phyloP scores from a whole-genome alignment of 2,888 invertebrate species.

The Chrysolina americana region DNA sequence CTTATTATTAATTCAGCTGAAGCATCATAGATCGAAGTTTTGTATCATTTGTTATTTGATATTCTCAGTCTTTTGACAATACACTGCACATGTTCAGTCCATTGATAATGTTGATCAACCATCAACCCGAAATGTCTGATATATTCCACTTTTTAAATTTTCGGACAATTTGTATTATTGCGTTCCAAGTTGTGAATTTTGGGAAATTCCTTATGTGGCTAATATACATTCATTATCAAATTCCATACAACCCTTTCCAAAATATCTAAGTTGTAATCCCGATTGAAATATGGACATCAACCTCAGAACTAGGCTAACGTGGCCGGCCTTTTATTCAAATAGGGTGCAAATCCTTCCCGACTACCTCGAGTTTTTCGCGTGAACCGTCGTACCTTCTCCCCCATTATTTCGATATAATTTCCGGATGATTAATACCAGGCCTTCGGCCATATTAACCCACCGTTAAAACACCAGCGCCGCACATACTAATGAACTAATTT shows the following conservation, averaged over 20 bases:
- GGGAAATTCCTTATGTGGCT: too few species aligned
- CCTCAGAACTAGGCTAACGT: not conserved
- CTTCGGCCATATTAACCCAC: constrained; percentile 52
- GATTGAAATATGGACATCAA: not conserved
- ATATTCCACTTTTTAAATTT: too few species aligned
- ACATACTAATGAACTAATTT: constrained; percentile 65
- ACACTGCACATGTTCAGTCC: too few species aligned
- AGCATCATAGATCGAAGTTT: too few species aligned
- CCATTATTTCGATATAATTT: constrained; percentile 52
- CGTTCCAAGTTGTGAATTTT: too few species aligned
- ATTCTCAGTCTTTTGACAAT: too few species aligned
- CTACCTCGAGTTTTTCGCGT: constrained; percentile 33
- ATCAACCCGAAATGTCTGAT: too few species aligned
- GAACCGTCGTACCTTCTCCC: constrained; percentile 36
- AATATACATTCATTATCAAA: not conserved
- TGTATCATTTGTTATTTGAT: too few species aligned
- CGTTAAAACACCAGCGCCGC: constrained; percentile 49
- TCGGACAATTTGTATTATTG: too few species aligned
- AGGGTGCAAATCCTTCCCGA: constrained; percentile 27
- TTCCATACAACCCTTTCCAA: not conserved
- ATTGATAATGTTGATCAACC: too few species aligned
- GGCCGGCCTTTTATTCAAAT: constrained; percentile 16
- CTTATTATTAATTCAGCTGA: too few species aligned
- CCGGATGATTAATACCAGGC: constrained; percentile 51
- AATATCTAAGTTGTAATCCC: not conserved